Conservation (phyloP, 2,113 vertebrate species). For the Xiphophorus maculatus region DNA sequence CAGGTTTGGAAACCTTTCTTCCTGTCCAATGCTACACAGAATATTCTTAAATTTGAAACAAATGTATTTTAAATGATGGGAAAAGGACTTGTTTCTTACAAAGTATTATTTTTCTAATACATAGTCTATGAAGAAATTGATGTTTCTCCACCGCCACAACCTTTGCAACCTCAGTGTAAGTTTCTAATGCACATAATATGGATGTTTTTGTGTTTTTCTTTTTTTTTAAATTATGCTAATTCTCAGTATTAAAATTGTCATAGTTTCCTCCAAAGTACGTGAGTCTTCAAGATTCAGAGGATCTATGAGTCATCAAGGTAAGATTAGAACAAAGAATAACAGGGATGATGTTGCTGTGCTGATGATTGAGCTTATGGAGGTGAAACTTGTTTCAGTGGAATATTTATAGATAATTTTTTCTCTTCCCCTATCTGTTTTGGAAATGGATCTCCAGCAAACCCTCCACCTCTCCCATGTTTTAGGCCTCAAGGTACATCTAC, state of each 20-base stretch:
- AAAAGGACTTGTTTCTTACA: neutral
- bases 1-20: conserved; percentile 34
- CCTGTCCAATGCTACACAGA: neutral
- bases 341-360: neutral
- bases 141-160: conserved; percentile 36
- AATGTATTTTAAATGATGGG: neutral
- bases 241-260: neutral
- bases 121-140: conserved; percentile 42
- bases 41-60: neutral
- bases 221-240: neutral
- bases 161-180: conserved; percentile 35
- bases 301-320: conserved; percentile 29
- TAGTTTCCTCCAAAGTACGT: neutral
- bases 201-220: neutral
- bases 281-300: conserved; percentile 2
- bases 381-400: neutral
- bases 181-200: neutral
- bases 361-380: neutral
- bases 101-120: neutral
- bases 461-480: conserved; percentile 24
- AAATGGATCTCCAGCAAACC: conserved; percentile 51
- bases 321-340: neutral
- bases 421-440: neutral
- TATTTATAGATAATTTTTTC: neutral
- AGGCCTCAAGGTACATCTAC: conserved; percentile 44